Conservation (phyloP, 2,113 vertebrate species). For the Lycocorax pyrrhopterus region DNA sequence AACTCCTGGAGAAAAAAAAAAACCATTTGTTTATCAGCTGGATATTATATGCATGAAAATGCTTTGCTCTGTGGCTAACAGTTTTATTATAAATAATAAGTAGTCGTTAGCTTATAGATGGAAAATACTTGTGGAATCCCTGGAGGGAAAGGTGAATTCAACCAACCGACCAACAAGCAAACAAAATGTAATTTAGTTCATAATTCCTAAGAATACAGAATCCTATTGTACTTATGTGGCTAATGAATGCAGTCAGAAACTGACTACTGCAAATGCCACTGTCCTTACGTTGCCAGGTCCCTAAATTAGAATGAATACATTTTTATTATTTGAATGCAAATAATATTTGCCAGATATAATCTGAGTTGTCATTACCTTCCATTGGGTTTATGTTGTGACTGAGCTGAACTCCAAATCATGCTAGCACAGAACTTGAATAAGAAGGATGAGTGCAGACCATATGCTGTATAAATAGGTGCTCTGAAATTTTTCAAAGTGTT, state of each 20-base stretch:
- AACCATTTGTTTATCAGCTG: background rate
- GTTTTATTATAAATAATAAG: background rate
- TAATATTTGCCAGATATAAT: background rate
- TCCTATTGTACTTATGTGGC: background rate
- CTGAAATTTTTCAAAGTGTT: background rate
- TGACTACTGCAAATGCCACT: background rate
- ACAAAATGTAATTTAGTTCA: background rate
- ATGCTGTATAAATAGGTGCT: background rate
- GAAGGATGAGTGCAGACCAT: background rate
- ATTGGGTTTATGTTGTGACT: background rate
- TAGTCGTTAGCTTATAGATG: background rate
- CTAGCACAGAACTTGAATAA: background rate
- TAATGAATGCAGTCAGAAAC: background rate
- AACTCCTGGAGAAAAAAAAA: background rate
- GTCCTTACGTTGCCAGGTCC: background rate
- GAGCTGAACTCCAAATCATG: background rate
- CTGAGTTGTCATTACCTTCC: background rate
- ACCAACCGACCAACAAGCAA: background rate
- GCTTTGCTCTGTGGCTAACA: background rate
- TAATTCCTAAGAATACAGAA: background rate
- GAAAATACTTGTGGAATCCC: background rate
- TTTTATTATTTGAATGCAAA: background rate
- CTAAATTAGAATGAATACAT: background rate
- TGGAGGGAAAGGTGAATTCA: background rate
- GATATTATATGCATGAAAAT: background rate